Evolutionary conservation across 1,140 invertebrate species (phyloP).

Genomic region (Heliconius hewitsoni): DNA sequence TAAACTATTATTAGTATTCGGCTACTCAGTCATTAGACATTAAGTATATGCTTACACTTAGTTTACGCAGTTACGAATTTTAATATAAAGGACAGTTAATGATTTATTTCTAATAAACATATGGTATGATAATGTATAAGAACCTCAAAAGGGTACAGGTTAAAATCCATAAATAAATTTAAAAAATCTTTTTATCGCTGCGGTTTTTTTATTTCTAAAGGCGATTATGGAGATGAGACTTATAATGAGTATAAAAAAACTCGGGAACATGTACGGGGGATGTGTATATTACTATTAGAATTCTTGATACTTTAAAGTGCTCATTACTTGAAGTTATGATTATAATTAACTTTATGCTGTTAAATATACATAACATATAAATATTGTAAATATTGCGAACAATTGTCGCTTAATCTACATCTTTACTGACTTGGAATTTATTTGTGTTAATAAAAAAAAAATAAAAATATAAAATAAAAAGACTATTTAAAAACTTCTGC

Average conservation of each 20-base stretch:
- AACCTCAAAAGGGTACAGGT: not conserved
- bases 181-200: conserved; percentile 4
- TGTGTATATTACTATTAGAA: conserved; percentile 5
- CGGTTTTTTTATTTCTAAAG: conserved; percentile 14
- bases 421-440: too few relatives aligned
- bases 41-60: too few relatives aligned
- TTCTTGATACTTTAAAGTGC: conserved; percentile 1
- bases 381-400: too few relatives aligned
- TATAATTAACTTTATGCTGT: not conserved
- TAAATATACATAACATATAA: not conserved
- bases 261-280: not conserved
- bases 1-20: too few relatives aligned
- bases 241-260: not conserved
- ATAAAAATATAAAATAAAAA: too few relatives aligned
- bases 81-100: too few relatives aligned
- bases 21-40: too few relatives aligned
- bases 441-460: too few relatives aligned
- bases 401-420: too few relatives aligned
- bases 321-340: not conserved
- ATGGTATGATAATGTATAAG: not conserved
- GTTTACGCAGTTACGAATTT: too few relatives aligned
- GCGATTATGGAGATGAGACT: conserved; percentile 11
- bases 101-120: not conserved
- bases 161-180: not conserved
- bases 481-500: too few relatives aligned